These are phyloP conservation scores for Peribatodes rhomboidaria DNA, from an alignment of 2,888 invertebrate genomes.

Conservation along the genomic window DNA sequence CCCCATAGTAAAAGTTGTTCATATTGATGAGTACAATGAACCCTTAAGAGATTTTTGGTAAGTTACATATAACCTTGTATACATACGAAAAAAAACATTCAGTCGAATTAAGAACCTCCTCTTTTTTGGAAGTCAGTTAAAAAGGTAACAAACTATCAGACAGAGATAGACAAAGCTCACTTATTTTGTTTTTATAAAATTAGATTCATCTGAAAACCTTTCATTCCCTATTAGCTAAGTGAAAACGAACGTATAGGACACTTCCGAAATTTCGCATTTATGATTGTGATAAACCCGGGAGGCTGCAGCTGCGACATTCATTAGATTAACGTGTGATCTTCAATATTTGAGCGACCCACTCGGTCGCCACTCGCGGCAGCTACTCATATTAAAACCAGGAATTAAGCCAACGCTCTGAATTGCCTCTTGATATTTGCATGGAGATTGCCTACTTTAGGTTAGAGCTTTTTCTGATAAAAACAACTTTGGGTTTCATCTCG, in stretches of 20 bases:
- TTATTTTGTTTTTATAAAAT: too few species aligned
- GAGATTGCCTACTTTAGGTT: conserved; percentile 23
- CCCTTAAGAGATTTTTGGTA: too few species aligned
- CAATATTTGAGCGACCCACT: conserved; percentile 17
- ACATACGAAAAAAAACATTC: too few species aligned
- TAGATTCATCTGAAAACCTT: not conserved
- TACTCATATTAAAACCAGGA: conserved; percentile 26
- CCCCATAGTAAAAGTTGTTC: too few species aligned
- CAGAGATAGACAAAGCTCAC: too few species aligned
- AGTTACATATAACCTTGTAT: too few species aligned
- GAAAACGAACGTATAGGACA: not conserved
- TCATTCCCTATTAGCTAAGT: not conserved
- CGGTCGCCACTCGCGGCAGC: conserved; percentile 17
- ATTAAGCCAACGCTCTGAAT: conserved; percentile 18
- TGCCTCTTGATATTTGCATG: conserved; percentile 29
- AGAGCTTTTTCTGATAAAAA: not conserved
- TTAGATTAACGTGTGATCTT: conserved; percentile 24
- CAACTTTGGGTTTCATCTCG: not conserved
- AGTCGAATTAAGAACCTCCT: too few species aligned
- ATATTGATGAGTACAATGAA: too few species aligned
- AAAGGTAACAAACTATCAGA: too few species aligned
- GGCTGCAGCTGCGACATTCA: conserved; percentile 20
- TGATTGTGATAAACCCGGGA: conserved; percentile 10
- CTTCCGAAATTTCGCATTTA: conserved; percentile 8
- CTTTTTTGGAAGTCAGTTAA: too few species aligned